A percentile compares a stretch with the other conserved stretches of the same genome.
phyloP scores from a whole-genome alignment of 2,888 invertebrate species.

The Pelosia muscerda region DNA sequence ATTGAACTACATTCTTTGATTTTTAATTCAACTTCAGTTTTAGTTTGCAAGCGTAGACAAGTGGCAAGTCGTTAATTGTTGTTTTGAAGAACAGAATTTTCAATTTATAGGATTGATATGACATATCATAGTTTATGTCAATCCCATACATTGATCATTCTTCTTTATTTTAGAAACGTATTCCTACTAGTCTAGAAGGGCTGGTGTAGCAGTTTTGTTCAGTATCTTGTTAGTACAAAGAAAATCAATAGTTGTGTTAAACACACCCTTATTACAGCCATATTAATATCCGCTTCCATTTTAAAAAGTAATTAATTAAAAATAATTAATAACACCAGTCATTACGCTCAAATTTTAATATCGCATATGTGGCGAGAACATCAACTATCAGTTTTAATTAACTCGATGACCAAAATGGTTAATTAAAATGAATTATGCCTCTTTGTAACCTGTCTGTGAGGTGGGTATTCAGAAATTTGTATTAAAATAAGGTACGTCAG shows the following conservation, averaged over 20 bases:
- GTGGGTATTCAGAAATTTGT: background rate
- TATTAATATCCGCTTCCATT: conserved; percentile 27
- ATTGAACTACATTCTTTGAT: background rate
- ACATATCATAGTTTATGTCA: no score
- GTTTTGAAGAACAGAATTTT: no score
- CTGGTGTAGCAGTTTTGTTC: no score
- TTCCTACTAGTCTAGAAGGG: no score
- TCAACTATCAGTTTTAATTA: conserved; percentile 61
- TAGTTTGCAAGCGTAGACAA: no score
- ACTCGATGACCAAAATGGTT: conserved; percentile 30
- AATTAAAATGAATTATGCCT: conserved; percentile 14
- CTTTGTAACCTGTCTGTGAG: conserved; percentile 2
- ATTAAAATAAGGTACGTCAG: background rate
- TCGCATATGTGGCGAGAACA: conserved; percentile 32
- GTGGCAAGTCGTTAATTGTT: no score
- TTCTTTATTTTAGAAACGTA: no score
- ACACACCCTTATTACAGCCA: background rate
- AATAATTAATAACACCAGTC: conserved; percentile 36
- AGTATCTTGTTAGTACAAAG: background rate
- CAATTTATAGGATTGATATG: no score
- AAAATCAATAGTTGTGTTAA: background rate
- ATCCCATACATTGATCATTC: no score
- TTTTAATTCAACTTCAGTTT: background rate
- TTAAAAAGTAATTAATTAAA: conserved; percentile 45
- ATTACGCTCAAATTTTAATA: conserved; percentile 48